Evolutionary conservation across 2,113 vertebrate species (phyloP).

Genomic region (Austrofundulus limnaeus): DNA sequence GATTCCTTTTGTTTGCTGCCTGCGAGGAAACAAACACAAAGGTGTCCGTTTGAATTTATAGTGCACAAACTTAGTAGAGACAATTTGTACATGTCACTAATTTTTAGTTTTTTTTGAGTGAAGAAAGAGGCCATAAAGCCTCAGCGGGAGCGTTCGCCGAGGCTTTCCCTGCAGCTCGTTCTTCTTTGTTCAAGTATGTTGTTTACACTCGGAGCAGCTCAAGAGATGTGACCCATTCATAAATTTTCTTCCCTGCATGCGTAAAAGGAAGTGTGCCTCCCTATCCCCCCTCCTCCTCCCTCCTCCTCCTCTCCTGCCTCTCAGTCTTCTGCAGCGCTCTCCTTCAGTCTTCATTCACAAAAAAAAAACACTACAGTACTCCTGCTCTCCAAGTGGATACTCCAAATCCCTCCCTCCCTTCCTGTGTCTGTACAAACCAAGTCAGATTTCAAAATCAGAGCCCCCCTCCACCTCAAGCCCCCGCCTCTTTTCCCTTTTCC

Average conservation of each 20-base stretch:
- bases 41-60: conserved; percentile 38
- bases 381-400: conserved; percentile 61
- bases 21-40: conserved; percentile 10
- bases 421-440: conserved; percentile 76
- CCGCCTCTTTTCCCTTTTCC: conserved; percentile 14
- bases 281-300: conserved; percentile 3
- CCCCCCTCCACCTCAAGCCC: conserved; percentile 3
- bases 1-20: conserved; percentile 33
- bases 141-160: not conserved
- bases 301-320: not conserved
- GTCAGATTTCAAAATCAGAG: conserved; percentile 60
- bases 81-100: not conserved
- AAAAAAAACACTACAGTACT: conserved; percentile 66
- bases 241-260: conserved; percentile 71
- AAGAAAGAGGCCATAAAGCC: conserved; percentile 1
- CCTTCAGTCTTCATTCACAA: conserved; percentile 75
- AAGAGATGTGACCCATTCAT: conserved; percentile 77
- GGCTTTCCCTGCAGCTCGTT: conserved; percentile 27
- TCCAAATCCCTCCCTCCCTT: conserved; percentile 74
- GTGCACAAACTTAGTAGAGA: conserved; percentile 22
- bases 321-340: conserved; percentile 38
- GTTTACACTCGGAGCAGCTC: conserved; percentile 71
- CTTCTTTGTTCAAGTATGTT: conserved; percentile 68
- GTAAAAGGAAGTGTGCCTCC: conserved; percentile 76
- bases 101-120: conserved; percentile 4